Evolutionary conservation across 2,797 vertebrate species (phyloP).

Genomic region (Apogon hyalosoma): DNA sequence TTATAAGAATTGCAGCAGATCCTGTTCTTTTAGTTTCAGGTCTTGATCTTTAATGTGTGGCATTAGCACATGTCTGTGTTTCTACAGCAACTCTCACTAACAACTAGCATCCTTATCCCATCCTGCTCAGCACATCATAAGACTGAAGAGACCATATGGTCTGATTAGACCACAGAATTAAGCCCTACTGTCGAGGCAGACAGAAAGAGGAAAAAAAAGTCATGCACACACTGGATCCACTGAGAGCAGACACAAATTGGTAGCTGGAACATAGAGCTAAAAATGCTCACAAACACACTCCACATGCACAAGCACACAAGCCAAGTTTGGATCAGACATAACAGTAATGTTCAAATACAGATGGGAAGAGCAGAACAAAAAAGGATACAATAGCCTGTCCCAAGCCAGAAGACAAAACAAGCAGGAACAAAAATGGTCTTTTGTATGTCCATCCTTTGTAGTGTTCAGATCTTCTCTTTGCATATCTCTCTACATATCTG

Average conservation of each 20-base stretch:
- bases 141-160: conserved; percentile 77
- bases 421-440: conserved; percentile 29
- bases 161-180: conserved; percentile 74
- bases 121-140: conserved; percentile 72
- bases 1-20: conserved; percentile 24
- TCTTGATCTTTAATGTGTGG: conserved; percentile 60
- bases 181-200: conserved; percentile 64
- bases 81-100: conserved; percentile 49
- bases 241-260: conserved; percentile 62
- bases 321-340: conserved; percentile 44
- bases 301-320: conserved; percentile 8
- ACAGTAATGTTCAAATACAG: conserved; percentile 49
- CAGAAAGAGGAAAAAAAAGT: conserved; percentile 43
- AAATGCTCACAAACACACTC: conserved; percentile 21
- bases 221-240: conserved; percentile 27
- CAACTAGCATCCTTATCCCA: conserved; percentile 54
- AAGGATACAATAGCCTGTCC: conserved; percentile 37
- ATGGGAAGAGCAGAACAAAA: conserved; percentile 40
- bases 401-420: conserved; percentile 45
- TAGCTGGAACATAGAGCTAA: conserved; percentile 38
- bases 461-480: conserved; percentile 48
- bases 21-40: conserved; percentile 32
- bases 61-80: conserved; percentile 43
- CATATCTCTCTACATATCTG: conserved; percentile 35
- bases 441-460: conserved; percentile 25